Evolutionary conservation across 2,888 invertebrate species (phyloP).

Genomic region (Acanthacorydalis orientalis): DNA sequence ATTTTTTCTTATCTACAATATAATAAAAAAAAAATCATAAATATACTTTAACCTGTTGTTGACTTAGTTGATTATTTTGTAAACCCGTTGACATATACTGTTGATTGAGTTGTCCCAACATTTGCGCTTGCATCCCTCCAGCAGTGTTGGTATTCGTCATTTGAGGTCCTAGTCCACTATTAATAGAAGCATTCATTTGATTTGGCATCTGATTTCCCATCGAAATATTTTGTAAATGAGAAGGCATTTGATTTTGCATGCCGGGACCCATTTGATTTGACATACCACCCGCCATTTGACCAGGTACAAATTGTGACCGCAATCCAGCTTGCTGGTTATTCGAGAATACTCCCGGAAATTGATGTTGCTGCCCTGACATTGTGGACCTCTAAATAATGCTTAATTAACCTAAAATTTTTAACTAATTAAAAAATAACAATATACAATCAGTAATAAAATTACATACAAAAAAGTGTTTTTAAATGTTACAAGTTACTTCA

Average conservation of each 20-base stretch:
- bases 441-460: conserved; percentile 7
- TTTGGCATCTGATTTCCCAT: conserved; percentile 38
- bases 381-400: no score
- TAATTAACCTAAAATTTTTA: conserved; percentile 7
- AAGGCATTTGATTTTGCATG: conserved; percentile 19
- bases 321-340: conserved; percentile 40
- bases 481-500: no score
- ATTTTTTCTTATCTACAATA: no score
- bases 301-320: conserved; percentile 45
- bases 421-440: conserved; percentile 8
- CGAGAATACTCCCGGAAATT: conserved; percentile 50
- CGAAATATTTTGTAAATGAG: conserved; percentile 23
- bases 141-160: conserved; percentile 28
- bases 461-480: conserved; percentile 8
- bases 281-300: conserved; percentile 39
- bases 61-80: conserved; percentile 17
- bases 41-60: conserved; percentile 3
- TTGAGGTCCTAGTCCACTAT: conserved; percentile 37
- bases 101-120: conserved; percentile 25
- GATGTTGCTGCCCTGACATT: conserved; percentile 59
- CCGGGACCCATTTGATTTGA: conserved; percentile 39
- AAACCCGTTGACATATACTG: conserved; percentile 23
- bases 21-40: not conserved
- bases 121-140: conserved; percentile 35
- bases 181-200: conserved; percentile 16